Conservation (phyloP, 2,113 vertebrate genomes). For the Tetrao urogallus region DNA sequence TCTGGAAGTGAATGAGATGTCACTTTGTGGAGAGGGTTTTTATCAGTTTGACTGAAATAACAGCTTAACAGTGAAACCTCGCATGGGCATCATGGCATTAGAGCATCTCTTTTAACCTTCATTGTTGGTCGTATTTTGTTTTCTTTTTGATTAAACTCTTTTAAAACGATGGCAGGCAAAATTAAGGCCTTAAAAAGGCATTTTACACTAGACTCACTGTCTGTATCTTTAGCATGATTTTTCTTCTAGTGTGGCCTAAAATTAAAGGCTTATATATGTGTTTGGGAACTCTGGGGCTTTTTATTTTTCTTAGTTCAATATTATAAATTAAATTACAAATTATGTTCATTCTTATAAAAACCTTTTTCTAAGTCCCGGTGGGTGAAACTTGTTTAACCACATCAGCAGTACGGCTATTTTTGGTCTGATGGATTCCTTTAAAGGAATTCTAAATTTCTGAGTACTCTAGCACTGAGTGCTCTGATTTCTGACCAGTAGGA, state of each 20-base stretch:
- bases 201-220: neutral
- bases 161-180: neutral
- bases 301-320: neutral
- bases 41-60: neutral
- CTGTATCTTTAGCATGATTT: neutral
- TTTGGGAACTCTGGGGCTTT: neutral
- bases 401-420: neutral
- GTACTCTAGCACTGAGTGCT: neutral
- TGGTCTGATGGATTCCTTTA: neutral
- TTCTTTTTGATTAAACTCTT: neutral
- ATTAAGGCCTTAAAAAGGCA: neutral
- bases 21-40: neutral
- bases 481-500: neutral
- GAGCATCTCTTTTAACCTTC: neutral
- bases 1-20: neutral
- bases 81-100: neutral
- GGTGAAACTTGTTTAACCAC: neutral
- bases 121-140: neutral
- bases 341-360: neutral
- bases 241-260: neutral
- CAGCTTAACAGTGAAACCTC: neutral
- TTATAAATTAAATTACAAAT: neutral
- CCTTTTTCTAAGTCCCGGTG: neutral
- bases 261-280: neutral
- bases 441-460: neutral